Conservation (phyloP, 2,113 vertebrate genomes). For the Platysteira castanea region DNA sequence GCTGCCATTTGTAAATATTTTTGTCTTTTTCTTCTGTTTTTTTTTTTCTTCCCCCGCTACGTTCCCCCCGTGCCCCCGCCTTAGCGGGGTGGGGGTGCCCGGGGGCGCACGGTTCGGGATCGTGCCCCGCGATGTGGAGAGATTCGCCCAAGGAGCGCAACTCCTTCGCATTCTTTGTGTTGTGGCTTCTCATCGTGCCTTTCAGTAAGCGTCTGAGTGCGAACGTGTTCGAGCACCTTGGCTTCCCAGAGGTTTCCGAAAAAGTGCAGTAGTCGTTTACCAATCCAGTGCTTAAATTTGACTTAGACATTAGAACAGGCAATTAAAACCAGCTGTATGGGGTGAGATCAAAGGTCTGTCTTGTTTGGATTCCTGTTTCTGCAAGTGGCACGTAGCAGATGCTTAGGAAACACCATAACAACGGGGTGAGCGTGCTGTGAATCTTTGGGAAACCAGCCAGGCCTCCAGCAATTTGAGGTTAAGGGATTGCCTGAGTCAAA, state of each 20-base stretch:
- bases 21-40: not conserved
- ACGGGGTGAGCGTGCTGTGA: not conserved
- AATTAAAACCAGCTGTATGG: not conserved
- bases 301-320: not conserved
- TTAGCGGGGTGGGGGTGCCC: no score
- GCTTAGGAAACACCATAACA: constrained; percentile 7
- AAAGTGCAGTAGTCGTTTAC: not conserved
- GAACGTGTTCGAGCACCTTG: not conserved
- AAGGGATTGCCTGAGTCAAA: not conserved
- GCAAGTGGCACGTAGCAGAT: not conserved
- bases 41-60: accelerated
- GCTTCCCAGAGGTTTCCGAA: not conserved
- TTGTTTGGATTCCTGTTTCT: not conserved
- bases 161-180: not conserved
- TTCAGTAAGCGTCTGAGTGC: not conserved
- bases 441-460: constrained; percentile 38
- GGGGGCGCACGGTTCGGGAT: not conserved
- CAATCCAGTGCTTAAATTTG: not conserved
- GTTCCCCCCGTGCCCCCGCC: no score
- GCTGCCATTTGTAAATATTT: not conserved
- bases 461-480: constrained; percentile 14
- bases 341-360: not conserved
- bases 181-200: not conserved
- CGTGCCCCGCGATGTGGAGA: not conserved
- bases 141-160: not conserved